These are phyloP conservation scores for Tricholauxania praeusta DNA, from an alignment of 2,888 invertebrate genomes.

Conservation along the genomic window DNA sequence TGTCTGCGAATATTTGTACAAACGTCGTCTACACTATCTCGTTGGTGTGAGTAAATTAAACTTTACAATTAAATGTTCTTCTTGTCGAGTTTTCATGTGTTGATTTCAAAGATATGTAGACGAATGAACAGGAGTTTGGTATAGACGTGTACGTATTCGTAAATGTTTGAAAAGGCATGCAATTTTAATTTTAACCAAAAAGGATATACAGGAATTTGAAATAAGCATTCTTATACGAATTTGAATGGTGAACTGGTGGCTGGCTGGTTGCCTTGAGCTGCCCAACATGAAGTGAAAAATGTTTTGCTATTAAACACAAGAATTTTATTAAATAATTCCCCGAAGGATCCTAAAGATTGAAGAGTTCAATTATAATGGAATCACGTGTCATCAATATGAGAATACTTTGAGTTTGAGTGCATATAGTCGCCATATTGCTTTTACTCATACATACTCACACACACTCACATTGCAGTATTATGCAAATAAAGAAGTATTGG, in stretches of 20 bases:
- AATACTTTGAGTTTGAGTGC: background rate
- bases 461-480: background rate
- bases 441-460: constrained; percentile 1
- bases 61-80: constrained; percentile 59
- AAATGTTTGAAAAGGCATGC: constrained; percentile 23
- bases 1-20: constrained; percentile 8
- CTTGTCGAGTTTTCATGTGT: constrained; percentile 50
- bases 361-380: background rate
- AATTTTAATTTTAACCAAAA: constrained; percentile 37
- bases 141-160: background rate
- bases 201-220: background rate
- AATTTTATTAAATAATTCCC: constrained; percentile 1
- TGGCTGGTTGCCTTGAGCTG: background rate
- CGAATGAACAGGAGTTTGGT: background rate
- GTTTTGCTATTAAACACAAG: background rate
- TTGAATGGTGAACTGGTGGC: background rate
- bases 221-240: background rate
- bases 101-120: constrained; percentile 21
- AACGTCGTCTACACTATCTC: background rate
- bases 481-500: no score
- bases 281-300: background rate
- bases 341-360: background rate
- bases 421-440: background rate
- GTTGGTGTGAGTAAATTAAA: constrained; percentile 56
- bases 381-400: constrained; percentile 12